phyloP scores from a whole-genome alignment of 1,140 invertebrate species.

The Patella vulgata region DNA sequence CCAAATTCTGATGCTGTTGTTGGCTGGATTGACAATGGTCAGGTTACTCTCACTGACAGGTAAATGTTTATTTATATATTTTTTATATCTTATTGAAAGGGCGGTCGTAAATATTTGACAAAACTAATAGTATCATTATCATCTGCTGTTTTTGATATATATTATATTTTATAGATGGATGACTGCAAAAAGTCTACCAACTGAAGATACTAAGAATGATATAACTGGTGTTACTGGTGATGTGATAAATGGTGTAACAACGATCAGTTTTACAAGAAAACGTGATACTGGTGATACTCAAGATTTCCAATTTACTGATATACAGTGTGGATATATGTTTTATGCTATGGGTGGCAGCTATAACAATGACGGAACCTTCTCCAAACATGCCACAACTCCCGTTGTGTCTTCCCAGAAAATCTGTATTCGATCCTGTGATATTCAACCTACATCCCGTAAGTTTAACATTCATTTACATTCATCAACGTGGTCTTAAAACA shows the following conservation, averaged over 20 bases:
- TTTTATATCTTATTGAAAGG: too few species aligned
- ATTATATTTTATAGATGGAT: too few species aligned
- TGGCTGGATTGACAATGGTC: slow-evolving; percentile 44
- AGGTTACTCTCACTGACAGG: slow-evolving; percentile 34
- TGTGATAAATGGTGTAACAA: slow-evolving; percentile 81
- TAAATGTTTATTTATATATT: too few species aligned
- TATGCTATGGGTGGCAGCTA: slow-evolving; percentile 86
- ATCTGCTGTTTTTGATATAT: too few species aligned
- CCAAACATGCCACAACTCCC: slow-evolving; percentile 82
- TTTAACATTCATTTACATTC: too few species aligned
- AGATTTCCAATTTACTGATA: slow-evolving; percentile 85
- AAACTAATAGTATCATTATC: too few species aligned
- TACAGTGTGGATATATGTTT: slow-evolving; percentile 86
- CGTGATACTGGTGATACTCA: slow-evolving; percentile 78
- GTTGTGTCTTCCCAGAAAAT: slow-evolving; percentile 81
- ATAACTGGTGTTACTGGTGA: slow-evolving; percentile 17
- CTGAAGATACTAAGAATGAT: slow-evolving; percentile 22
- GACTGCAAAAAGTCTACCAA: slow-evolving; percentile 4
- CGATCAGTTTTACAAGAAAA: slow-evolving; percentile 82
- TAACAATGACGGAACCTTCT: slow-evolving; percentile 86
- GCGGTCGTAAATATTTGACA: too few species aligned
- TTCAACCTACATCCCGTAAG: too few species aligned
- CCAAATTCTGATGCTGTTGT: slow-evolving; percentile 38
- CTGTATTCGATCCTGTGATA: slow-evolving; percentile 73
- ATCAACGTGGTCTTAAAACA: too few species aligned